Percentiles rank a stretch among this genome's conserved stretches.
These are phyloP conservation scores for Eriosoma lanigerum DNA, from an alignment of 1,140 invertebrate genomes.

Conservation along the genomic window DNA sequence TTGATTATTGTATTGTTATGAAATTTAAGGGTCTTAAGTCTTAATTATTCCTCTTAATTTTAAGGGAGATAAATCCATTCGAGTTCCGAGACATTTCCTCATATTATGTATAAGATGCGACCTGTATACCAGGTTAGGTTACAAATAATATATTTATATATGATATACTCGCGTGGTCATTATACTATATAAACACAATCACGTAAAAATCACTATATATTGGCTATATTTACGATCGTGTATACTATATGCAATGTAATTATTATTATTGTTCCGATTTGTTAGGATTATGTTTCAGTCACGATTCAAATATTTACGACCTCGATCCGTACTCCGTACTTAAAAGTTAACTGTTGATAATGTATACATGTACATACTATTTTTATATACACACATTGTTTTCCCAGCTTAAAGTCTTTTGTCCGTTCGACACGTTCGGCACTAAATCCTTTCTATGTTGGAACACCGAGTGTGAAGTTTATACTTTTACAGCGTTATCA, in stretches of 20 bases:
- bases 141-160: too few relatives aligned
- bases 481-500: not conserved
- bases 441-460: not conserved
- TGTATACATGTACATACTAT: not conserved
- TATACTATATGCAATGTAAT: not conserved
- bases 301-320: constrained; percentile 13
- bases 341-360: not conserved
- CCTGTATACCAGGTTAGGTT: too few relatives aligned
- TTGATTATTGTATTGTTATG: too few relatives aligned
- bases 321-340: not conserved
- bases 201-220: not conserved
- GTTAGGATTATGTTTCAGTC: constrained; percentile 4
- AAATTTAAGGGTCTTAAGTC: too few relatives aligned
- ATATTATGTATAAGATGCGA: too few relatives aligned
- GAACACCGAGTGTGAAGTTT: not conserved
- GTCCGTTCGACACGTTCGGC: not conserved
- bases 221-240: too few relatives aligned
- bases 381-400: not conserved
- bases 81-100: too few relatives aligned
- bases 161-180: too few relatives aligned
- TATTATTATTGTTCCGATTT: not conserved
- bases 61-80: too few relatives aligned
- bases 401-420: not conserved
- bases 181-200: too few relatives aligned
- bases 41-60: too few relatives aligned